Conservation (phyloP, 2,113 vertebrate genomes). For the Brachypodius melanocephalos region DNA sequence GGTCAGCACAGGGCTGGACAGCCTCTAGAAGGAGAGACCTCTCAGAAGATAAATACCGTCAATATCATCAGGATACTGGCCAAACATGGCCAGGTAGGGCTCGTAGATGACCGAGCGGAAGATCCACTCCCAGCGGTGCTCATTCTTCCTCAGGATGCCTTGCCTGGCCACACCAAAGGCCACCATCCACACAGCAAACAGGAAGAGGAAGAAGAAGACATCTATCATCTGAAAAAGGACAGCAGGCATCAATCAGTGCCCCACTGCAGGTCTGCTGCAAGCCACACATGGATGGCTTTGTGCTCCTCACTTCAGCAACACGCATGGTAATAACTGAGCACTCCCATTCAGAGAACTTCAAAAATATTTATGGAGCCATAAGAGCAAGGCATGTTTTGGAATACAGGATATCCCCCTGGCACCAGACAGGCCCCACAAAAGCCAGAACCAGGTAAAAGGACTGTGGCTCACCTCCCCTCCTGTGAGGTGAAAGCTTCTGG, state of each 20-base stretch:
- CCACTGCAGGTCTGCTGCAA: neutral
- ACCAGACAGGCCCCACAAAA: neutral
- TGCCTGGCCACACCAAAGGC: constrained; percentile 81
- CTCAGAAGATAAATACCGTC: constrained; percentile 58
- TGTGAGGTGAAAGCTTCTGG: neutral
- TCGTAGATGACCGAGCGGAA: constrained; percentile 81
- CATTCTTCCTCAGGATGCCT: constrained; percentile 78
- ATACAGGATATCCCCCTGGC: neutral
- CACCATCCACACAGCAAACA: constrained; percentile 82
- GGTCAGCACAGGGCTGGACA: neutral
- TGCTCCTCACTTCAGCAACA: neutral
- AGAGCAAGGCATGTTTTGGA: neutral
- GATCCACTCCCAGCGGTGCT: constrained; percentile 81
- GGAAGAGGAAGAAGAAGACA: constrained; percentile 83
- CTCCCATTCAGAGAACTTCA: neutral
- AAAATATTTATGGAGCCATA: neutral
- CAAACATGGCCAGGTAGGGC: constrained; percentile 82
- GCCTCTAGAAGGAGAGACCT: neutral
- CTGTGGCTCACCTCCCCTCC: neutral
- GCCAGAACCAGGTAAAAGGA: neutral
- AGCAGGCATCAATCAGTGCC: neutral
- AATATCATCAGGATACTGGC: constrained; percentile 80
- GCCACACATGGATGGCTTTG: fast-evolving
- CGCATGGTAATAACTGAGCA: fast-evolving
- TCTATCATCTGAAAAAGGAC: constrained; percentile 72